Conservation (phyloP, 2,797 vertebrate genomes). For the Pseudomugil tenellus region DNA sequence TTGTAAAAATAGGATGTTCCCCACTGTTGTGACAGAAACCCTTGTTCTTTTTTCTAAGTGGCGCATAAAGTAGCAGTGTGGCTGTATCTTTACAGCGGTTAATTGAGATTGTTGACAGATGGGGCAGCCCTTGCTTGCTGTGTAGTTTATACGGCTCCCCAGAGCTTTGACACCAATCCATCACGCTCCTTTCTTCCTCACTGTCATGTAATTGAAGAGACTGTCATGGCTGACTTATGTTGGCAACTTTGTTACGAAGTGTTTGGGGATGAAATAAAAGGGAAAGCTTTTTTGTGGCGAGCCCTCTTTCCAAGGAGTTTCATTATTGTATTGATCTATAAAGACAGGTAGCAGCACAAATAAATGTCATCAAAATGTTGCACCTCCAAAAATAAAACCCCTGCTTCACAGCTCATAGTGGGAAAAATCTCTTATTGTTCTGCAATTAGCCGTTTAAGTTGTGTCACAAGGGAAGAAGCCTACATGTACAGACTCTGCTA, state of each 20-base stretch:
- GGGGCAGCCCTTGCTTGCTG: constrained; percentile 42
- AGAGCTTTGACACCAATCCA: constrained; percentile 66
- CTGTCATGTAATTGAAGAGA: constrained; percentile 72
- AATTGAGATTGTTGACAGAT: constrained; percentile 74
- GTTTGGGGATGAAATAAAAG: constrained; percentile 56
- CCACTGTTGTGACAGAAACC: constrained; percentile 50
- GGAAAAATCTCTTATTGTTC: constrained; percentile 46
- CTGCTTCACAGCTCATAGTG: constrained; percentile 22
- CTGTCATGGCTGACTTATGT: constrained; percentile 74
- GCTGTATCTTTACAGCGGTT: constrained; percentile 54
- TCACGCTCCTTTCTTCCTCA: constrained; percentile 63
- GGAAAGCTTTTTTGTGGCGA: constrained; percentile 29
- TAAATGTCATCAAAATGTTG: constrained; percentile 53
- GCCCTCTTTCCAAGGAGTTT: constrained; percentile 29
- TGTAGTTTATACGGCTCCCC: constrained; percentile 43
- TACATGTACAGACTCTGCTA: constrained; percentile 44
- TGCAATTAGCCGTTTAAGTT: constrained; percentile 62
- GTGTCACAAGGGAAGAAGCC: constrained; percentile 28
- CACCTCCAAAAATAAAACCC: constrained; percentile 34
- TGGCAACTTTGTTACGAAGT: constrained; percentile 64
- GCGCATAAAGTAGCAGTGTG: constrained; percentile 36
- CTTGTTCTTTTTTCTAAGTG: constrained; percentile 30
- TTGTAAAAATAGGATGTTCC: constrained; percentile 50
- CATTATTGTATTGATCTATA: constrained; percentile 59
- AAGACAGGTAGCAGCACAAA: constrained; percentile 46